These are phyloP conservation scores for Pachyrhynchus sulphureomaculatus DNA, from an alignment of 1,140 invertebrate species.

Conservation along the genomic window DNA sequence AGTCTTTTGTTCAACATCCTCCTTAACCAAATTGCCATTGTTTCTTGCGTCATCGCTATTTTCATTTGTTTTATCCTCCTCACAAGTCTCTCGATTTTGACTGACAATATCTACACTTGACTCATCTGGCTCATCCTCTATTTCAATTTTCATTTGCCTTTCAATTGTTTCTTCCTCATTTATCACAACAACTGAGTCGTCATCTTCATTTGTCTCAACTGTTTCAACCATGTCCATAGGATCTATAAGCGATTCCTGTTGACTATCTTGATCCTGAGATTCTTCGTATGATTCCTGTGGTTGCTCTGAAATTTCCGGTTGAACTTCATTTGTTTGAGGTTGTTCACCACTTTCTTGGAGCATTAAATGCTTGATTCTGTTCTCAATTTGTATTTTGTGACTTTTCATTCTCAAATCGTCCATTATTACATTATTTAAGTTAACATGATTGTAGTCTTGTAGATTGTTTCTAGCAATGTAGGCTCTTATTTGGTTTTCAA, in stretches of 20 bases:
- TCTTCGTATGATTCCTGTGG: not conserved
- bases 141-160: conserved; percentile 5
- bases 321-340: not conserved
- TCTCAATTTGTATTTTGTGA: conserved; percentile 13
- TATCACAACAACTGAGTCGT: not conserved
- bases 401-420: conserved; percentile 29
- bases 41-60: not conserved
- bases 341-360: conserved; percentile 5
- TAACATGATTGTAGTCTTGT: conserved; percentile 29
- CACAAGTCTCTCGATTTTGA: not conserved
- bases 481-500: conserved; percentile 23
- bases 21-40: not conserved
- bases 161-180: conserved; percentile 6
- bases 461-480: conserved; percentile 32
- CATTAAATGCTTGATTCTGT: conserved; percentile 21
- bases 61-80: not conserved
- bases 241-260: not conserved
- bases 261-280: not conserved
- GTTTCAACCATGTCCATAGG: not conserved
- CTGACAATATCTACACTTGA: not conserved
- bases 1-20: not conserved
- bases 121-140: not conserved
- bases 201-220: not conserved
- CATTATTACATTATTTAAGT: conserved; percentile 27
- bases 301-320: not conserved